phyloP scores from a whole-genome alignment of 2,888 invertebrate species.

The Dicranocentrus wangi region DNA sequence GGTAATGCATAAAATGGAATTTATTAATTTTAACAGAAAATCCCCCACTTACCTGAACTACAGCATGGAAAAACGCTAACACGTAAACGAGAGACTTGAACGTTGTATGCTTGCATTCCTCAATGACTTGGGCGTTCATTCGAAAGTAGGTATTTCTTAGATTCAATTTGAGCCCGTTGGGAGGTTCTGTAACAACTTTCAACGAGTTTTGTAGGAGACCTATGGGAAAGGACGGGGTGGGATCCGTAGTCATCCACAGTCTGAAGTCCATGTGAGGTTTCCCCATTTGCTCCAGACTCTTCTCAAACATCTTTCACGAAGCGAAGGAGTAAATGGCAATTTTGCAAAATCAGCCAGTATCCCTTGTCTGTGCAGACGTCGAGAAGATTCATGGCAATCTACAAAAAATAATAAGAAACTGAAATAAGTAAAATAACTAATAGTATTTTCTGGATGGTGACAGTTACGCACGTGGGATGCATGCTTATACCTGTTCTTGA shows the following conservation, averaged over 20 bases:
- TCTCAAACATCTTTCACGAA: slow-evolving; percentile 84
- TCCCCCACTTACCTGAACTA: slow-evolving; percentile 85
- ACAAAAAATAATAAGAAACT: slow-evolving; percentile 63
- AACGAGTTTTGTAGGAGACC: slow-evolving; percentile 89
- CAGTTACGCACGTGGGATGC: too few species aligned
- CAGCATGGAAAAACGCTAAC: slow-evolving; percentile 94
- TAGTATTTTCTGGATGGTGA: too few species aligned
- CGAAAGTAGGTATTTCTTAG: slow-evolving; percentile 91
- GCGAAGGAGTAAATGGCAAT: slow-evolving; percentile 88
- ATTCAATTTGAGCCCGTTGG: slow-evolving; percentile 91
- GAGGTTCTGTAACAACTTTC: slow-evolving; percentile 94
- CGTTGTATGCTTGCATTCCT: slow-evolving; percentile 83
- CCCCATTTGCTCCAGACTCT: slow-evolving; percentile 84
- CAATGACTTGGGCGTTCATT: slow-evolving; percentile 83
- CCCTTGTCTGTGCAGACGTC: slow-evolving; percentile 84
- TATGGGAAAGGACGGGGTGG: slow-evolving; percentile 89
- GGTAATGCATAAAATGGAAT: neutral
- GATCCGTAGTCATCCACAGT: slow-evolving; percentile 94
- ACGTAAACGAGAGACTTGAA: slow-evolving; percentile 90
- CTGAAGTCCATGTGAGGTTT: slow-evolving; percentile 93
- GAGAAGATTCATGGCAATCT: slow-evolving; percentile 83
- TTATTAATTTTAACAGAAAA: too few species aligned
- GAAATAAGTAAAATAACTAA: slow-evolving; percentile 21
- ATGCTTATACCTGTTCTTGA: slow-evolving; percentile 83
- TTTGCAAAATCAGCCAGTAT: slow-evolving; percentile 93